These are phyloP conservation scores for Capreolus pygargus DNA, from an alignment of 2,113 vertebrate genomes.

Conservation along the genomic window DNA sequence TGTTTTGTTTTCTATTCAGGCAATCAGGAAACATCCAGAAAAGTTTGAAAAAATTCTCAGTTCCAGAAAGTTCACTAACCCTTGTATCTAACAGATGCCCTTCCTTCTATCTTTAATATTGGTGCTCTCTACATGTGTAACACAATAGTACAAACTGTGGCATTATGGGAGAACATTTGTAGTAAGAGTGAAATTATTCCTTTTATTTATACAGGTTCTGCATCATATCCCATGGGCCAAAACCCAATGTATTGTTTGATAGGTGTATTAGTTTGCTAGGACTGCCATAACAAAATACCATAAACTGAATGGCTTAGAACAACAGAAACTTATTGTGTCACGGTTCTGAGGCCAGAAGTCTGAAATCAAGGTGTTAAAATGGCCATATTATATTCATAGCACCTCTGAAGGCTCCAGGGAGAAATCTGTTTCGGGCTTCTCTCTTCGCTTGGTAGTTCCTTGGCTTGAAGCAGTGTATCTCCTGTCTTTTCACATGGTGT, in stretches of 20 bases:
- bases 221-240: neutral
- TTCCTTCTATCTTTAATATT: neutral
- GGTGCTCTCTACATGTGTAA: neutral
- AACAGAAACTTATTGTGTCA: neutral
- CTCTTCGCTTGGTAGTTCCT: neutral
- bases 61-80: conserved; percentile 4
- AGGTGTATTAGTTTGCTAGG: neutral
- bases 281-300: neutral
- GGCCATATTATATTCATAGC: neutral
- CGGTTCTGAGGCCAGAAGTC: neutral
- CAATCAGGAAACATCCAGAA: neutral
- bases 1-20: neutral
- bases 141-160: neutral
- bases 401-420: neutral
- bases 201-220: neutral
- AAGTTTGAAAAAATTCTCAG: neutral
- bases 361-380: neutral
- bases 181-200: neutral
- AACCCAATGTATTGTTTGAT: neutral
- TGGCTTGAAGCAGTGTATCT: too few species aligned
- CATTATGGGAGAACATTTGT: neutral
- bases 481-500: neutral
- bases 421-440: neutral
- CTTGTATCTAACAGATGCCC: neutral
- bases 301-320: neutral